Evolutionary conservation across 2,797 vertebrate species (phyloP), one percentile per base, ranked within the genome.

Genomic region (Bryconaethiops microstoma): DNA sequence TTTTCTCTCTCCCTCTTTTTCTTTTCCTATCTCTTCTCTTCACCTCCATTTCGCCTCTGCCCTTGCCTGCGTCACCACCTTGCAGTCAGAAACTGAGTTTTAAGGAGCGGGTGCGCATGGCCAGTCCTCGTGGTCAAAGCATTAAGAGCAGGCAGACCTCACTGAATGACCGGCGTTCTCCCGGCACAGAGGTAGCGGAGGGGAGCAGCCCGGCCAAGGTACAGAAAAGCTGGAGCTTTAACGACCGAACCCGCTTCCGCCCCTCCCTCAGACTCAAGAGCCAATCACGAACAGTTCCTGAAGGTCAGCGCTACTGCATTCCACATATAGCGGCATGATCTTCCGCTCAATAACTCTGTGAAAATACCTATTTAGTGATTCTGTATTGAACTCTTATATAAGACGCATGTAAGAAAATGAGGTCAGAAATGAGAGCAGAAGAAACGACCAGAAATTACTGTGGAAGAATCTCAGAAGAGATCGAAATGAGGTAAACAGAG

Each of bases 161-260:
- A 0, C 88, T 96, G 16, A 97, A 94, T 7, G 98, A 98, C 85
- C 94, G 96, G 39, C 94, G 97, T 12, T 99, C 98, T 8, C 97
- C 97, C 0, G 92, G 95, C 86, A 91, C 96, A 0, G 97, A 98
- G 78, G 88, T 92, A 16, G 93, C 93, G 0, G 97, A 98, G 83
- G 94, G 95, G 80, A 91, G 86, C 80, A 99, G 97, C 87, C 98
- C 98, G 3, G 96, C 96, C 84, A 99, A 99, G 88, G 97, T 99
- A 39, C 98, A 99, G 92, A 99, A 99, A 92, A 99, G 98, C 93
- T 99, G 98, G 98, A 99, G 98, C 90, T 99, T 99, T 92, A 99
- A 99, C 0, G 98, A 99, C 84, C 94, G 98, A 35, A 99, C 98
- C 0, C 95, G 98, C 45, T 98, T 99, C 83, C 94, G 98, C 74